Evolutionary conservation across 1,140 invertebrate genomes (phyloP), one percentile per base, ranked within the genome.

Genomic region (Sycophila sp.): DNA sequence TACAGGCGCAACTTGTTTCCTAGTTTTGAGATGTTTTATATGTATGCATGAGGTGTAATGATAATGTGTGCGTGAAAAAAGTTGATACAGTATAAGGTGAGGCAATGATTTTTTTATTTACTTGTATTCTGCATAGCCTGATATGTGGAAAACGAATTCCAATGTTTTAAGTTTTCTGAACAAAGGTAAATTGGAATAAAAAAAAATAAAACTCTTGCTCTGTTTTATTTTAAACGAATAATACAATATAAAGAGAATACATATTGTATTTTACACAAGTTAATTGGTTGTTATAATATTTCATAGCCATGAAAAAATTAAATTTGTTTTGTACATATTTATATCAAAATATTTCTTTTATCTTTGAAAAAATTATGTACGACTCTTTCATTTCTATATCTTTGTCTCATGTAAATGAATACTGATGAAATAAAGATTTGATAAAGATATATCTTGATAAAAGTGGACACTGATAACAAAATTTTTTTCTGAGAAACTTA

Each of bases 21-120:
- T 66, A 66, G 62, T 71, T 71, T 71, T 70, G 69, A 70, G n/a
- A 71, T 71, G 11, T 65, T 65, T 71, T 71, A 71, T 66, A 59
- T 28, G 53, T 59, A 55, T 66, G 45, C 26, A 36, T 19, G 49
- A 24, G 62, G 38, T 47, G 51, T 53, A 55, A 59, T 58, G 56
- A 47, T 49, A 58, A 58, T 47, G 51, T 58, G 22, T 36, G 40
- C 32, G 11, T 58, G 34, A 70, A 6, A 70, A 47, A 58, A 64
- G 64, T 70, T 34, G 26, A 42, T 58, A 64, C 19, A 53, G 47
- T 49, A 30, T 69, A 49, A 59, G 59, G 62, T 71, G 65, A 62
- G 69, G 32, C 32, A 56, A 59, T 67, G 36, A 58, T 71, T 64
- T 71, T 38, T 65, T 65, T 71, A 63, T 60, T 65, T 60, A 24